These are phyloP conservation scores for Caenorhabditis sp. DNA, from an alignment of 2,888 invertebrate species.

Conservation along the genomic window DNA sequence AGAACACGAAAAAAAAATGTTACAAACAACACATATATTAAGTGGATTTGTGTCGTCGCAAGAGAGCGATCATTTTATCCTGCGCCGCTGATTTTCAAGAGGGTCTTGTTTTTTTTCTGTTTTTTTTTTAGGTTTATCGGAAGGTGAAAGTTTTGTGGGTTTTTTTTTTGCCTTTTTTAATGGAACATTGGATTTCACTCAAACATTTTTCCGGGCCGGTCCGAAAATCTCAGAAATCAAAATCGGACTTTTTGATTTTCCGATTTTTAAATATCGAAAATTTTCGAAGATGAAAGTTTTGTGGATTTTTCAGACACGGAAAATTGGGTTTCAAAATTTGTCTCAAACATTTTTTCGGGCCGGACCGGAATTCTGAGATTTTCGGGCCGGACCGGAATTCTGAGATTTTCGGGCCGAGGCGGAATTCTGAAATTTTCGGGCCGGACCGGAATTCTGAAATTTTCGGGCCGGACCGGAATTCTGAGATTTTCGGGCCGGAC, in stretches of 20 bases:
- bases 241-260: neutral
- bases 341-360: neutral
- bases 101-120: neutral
- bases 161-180: no score
- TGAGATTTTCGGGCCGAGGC: no score
- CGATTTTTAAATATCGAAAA: neutral
- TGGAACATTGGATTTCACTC: no score
- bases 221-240: neutral
- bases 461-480: no score
- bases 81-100: neutral
- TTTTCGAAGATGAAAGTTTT: no score
- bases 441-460: no score
- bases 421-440: no score
- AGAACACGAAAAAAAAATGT: neutral
- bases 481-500: no score
- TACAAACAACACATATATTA: neutral
- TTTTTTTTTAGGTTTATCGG: slow-evolving; percentile 4
- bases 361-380: no score
- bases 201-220: no score
- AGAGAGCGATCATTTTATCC: neutral
- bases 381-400: no score
- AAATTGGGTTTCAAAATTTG: slow-evolving; percentile 1
- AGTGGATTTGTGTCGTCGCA: neutral
- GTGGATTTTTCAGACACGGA: neutral
- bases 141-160: neutral